These are phyloP conservation scores for Elmis aenea DNA, from an alignment of 2,888 invertebrate species.

Conservation along the genomic window DNA sequence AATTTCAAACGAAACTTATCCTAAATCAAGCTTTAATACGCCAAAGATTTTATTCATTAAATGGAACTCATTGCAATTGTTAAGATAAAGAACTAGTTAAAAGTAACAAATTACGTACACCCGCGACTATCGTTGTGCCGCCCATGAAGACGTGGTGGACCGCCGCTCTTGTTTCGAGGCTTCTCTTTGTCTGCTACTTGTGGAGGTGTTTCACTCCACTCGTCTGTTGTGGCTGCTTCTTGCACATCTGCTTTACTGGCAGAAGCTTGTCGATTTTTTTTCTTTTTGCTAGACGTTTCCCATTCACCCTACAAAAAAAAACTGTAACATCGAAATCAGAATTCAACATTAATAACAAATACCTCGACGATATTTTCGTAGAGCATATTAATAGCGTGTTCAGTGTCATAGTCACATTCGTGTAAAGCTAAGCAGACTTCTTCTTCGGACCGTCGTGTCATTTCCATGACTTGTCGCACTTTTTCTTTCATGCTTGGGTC, in stretches of 20 bases:
- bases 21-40: too few relatives aligned
- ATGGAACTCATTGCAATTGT: too few relatives aligned
- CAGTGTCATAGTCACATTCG: slow-evolving; percentile 86
- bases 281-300: slow-evolving; percentile 80
- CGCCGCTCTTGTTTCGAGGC: slow-evolving; percentile 38
- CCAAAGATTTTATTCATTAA: too few relatives aligned
- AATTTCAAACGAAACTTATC: neutral
- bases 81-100: too few relatives aligned
- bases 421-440: slow-evolving; percentile 89
- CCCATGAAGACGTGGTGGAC: slow-evolving; percentile 52
- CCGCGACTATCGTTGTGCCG: slow-evolving; percentile 46
- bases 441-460: slow-evolving; percentile 85
- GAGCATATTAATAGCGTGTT: slow-evolving; percentile 75
- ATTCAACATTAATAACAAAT: slow-evolving; percentile 2
- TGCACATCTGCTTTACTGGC: slow-evolving; percentile 41
- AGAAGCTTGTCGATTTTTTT: slow-evolving; percentile 65
- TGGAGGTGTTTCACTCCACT: slow-evolving; percentile 26
- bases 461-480: slow-evolving; percentile 81
- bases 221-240: slow-evolving; percentile 35
- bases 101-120: slow-evolving; percentile 12
- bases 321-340: too few relatives aligned
- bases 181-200: slow-evolving; percentile 44
- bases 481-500: slow-evolving; percentile 60
- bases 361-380: slow-evolving; percentile 61
- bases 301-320: slow-evolving; percentile 65